phyloP scores from a whole-genome alignment of 2,113 vertebrate species.

The Dendropsophus ebraccatus region DNA sequence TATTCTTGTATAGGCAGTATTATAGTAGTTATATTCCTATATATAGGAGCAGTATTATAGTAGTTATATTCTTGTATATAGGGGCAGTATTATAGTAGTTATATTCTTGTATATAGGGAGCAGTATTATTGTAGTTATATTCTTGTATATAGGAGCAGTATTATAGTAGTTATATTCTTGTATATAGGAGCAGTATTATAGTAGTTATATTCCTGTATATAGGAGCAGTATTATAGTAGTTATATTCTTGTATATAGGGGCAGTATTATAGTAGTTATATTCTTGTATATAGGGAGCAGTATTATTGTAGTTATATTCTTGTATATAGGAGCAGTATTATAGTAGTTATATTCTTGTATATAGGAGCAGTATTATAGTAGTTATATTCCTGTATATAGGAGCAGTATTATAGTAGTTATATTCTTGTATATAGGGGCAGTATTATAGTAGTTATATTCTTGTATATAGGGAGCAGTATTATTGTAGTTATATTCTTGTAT shows the following conservation, averaged over 20 bases:
- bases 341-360: neutral
- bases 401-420: neutral
- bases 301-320: neutral
- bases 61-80: constrained; percentile 10
- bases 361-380: neutral
- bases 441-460: constrained; percentile 2
- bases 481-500: neutral
- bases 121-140: constrained; percentile 5
- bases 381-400: neutral
- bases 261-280: neutral
- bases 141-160: neutral
- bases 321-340: neutral
- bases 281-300: neutral
- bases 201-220: constrained; percentile 1
- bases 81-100: constrained; percentile 9
- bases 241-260: too few relatives aligned
- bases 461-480: neutral
- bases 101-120: neutral
- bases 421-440: neutral
- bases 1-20: neutral
- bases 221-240: neutral
- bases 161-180: constrained; percentile 9
- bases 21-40: constrained; percentile 10
- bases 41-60: neutral
- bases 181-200: neutral